Evolutionary conservation across 2,797 vertebrate genomes (phyloP), one percentile per base, ranked within the genome.

Genomic region (Myotis findleyi): DNA sequence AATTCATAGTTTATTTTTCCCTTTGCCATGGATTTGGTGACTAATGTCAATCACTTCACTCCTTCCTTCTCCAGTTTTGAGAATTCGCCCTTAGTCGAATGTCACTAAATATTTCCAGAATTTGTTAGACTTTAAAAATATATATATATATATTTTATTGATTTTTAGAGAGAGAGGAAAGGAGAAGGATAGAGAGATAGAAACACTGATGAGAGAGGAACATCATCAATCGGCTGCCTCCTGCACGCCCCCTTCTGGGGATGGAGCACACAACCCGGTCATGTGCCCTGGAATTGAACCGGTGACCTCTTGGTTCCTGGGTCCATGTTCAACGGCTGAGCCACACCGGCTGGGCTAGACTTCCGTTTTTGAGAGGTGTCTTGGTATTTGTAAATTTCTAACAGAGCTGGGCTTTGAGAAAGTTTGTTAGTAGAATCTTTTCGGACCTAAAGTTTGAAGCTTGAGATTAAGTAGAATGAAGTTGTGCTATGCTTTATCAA

Each of bases 381-480:
- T 66, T 80, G 30, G 12, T 44, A 23, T 88, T 71, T 85, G 53
- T 30, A 76, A 64, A 62, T 87, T 83, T 69, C 33, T 11, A 38
- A 6, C 11, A 55, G 51, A 95, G 68, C 27, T 53, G 38, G 51
- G 33, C 33, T 90, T 89, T 72, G 62, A 75, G 53, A 69, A 94
- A 47, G 41, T 83, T 86, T 62, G 30, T 89, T 84, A 23, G 25
- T 69, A 76, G 77, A 66, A 47, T 79, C 9, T 81, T 71, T 93
- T 89, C 27, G 75, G 77, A 82, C 55, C 57, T 85, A 41, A 81
- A 83, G 51, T 69, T 76, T 84, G 68, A 89, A 55, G 59, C 21
- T 66, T 30, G 62, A 55, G 33, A 18, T 96, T 71, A 53, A 44
- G 6, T 25, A 95, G 76, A 66, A 80, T 27, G 44, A 81, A 73